These are phyloP conservation scores for Xiphorhynchus erythropygius DNA, from an alignment of 2,797 vertebrate genomes.

Conservation along the genomic window DNA sequence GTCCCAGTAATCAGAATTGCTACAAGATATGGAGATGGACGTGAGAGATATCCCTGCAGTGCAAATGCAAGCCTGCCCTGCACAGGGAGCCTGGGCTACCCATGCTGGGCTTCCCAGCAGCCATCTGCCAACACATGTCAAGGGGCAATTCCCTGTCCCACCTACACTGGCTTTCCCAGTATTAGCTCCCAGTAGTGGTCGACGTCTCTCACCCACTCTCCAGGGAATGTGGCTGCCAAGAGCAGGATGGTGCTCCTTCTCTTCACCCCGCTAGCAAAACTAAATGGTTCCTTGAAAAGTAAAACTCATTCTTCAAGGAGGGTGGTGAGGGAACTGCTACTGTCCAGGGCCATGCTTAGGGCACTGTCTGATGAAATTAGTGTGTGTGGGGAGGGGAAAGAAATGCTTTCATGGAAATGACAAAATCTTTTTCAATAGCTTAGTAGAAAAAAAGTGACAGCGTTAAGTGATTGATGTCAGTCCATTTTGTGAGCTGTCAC, in stretches of 20 bases:
- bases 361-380: background rate
- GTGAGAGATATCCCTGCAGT: background rate
- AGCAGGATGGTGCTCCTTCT: accelerated
- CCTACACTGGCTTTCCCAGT: background rate
- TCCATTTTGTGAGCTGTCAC: background rate
- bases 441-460: background rate
- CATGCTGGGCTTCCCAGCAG: background rate
- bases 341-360: background rate
- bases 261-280: background rate
- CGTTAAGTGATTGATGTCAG: background rate
- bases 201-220: background rate
- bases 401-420: accelerated
- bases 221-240: background rate
- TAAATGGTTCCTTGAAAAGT: background rate
- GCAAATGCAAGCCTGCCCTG: accelerated
- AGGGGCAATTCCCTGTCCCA: background rate
- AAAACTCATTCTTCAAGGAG: background rate
- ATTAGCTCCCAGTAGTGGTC: accelerated
- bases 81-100: background rate
- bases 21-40: background rate
- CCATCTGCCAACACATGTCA: accelerated
- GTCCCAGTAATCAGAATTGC: background rate
- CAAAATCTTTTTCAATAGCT: background rate
- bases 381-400: accelerated
- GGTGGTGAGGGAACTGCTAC: background rate